Percentiles rank a stretch among this genome's conserved stretches.
These are phyloP conservation scores for Epinotia nisella DNA, from an alignment of 2,888 invertebrate species.

Conservation along the genomic window DNA sequence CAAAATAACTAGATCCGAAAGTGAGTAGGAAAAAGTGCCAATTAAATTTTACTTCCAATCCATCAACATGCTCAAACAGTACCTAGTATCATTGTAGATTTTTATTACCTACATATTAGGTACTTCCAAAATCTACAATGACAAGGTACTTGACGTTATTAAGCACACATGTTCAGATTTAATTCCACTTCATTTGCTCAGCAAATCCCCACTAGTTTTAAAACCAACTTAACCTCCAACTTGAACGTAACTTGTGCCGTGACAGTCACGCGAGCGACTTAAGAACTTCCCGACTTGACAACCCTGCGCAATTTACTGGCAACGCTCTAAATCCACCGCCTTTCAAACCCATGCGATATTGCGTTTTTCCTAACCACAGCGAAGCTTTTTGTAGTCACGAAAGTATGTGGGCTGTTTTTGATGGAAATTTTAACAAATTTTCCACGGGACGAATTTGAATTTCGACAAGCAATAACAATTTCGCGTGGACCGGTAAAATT, in stretches of 20 bases:
- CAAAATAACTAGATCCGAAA: too few relatives aligned
- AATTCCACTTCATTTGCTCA: conserved; percentile 33
- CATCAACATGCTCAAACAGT: too few relatives aligned
- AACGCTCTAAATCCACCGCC: conserved; percentile 82
- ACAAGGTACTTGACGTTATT: background rate
- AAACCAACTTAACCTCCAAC: conserved; percentile 36
- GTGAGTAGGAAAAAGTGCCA: too few relatives aligned
- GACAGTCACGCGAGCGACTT: conserved; percentile 57
- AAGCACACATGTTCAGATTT: conserved; percentile 21
- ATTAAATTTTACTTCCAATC: too few relatives aligned
- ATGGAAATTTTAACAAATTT: conserved; percentile 39
- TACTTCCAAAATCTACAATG: too few relatives aligned
- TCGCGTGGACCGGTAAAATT: conserved; percentile 3
- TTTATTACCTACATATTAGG: too few relatives aligned
- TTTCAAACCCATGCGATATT: conserved; percentile 81
- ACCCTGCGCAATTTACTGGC: conserved; percentile 73
- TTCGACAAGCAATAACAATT: conserved; percentile 17
- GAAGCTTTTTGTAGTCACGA: conserved; percentile 39
- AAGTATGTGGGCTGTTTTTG: conserved; percentile 41
- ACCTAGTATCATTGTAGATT: background rate
- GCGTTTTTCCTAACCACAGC: conserved; percentile 69
- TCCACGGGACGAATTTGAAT: conserved; percentile 33
- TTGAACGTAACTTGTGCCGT: conserved; percentile 32
- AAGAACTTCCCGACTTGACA: conserved; percentile 57
- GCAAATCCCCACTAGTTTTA: conserved; percentile 37